These are phyloP conservation scores for Spea bombifrons DNA, from an alignment of 2,113 vertebrate genomes.

Conservation along the genomic window DNA sequence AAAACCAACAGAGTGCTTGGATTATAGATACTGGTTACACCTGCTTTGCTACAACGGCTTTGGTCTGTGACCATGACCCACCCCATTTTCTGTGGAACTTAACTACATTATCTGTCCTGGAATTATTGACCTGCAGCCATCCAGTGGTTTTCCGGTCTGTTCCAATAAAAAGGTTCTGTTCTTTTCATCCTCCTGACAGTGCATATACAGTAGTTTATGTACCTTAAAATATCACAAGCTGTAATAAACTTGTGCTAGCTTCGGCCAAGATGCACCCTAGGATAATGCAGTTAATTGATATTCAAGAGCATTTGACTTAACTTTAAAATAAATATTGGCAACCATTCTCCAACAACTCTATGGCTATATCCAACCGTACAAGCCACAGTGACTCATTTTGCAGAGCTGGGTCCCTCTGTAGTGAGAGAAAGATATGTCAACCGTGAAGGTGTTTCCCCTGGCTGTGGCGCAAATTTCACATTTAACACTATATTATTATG, in stretches of 20 bases:
- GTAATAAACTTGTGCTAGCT: constrained; percentile 6
- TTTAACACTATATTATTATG: constrained; percentile 39
- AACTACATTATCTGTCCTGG: neutral
- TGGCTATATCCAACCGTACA: constrained; percentile 12
- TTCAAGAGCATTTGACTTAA: constrained; percentile 32
- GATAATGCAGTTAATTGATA: constrained; percentile 35
- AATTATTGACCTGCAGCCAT: neutral
- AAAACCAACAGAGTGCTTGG: no score
- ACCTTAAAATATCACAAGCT: neutral
- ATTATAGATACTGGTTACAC: no score
- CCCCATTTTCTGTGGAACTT: no score
- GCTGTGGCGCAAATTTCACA: constrained; percentile 36
- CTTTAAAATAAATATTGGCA: constrained; percentile 46
- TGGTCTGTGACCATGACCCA: no score
- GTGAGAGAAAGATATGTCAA: constrained; percentile 38
- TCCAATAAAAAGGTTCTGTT: no score
- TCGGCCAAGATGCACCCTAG: constrained; percentile 23
- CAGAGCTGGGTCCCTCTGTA: constrained; percentile 20
- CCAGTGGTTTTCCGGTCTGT: neutral
- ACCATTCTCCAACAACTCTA: constrained; percentile 28
- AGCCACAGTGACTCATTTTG: constrained; percentile 19
- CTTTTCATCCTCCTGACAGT: neutral
- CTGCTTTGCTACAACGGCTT: no score
- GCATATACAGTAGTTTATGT: neutral
- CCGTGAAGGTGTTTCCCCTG: constrained; percentile 43